Evolutionary conservation across 2,888 invertebrate genomes (phyloP).

Genomic region (Coenonympha arcania): DNA sequence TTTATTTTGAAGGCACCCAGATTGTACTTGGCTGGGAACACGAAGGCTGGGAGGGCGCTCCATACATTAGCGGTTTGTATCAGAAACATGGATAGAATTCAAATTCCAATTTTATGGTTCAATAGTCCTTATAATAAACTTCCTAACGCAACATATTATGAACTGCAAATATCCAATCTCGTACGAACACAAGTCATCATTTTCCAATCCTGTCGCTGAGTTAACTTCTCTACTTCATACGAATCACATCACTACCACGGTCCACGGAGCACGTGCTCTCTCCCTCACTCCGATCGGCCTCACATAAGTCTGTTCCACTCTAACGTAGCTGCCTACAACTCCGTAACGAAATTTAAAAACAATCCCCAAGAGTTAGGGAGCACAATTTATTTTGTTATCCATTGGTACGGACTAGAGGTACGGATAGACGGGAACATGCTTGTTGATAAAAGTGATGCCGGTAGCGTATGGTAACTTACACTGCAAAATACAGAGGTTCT

Average conservation of each 20-base stretch:
- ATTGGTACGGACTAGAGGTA: conserved; percentile 24
- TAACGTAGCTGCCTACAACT: conserved; percentile 29
- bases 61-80: no score
- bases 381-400: conserved; percentile 37
- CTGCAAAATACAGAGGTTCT: no score
- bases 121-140: no score
- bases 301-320: conserved; percentile 29
- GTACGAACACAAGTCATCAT: background rate
- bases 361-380: conserved; percentile 36
- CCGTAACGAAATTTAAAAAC: conserved; percentile 67
- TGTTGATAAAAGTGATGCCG: background rate
- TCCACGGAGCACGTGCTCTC: background rate
- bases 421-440: background rate
- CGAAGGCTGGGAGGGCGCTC: no score
- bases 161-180: background rate
- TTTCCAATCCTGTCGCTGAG: background rate
- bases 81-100: no score
- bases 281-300: background rate
- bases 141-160: no score
- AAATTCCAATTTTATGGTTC: no score
- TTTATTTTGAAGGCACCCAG: no score
- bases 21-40: no score
- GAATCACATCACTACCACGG: background rate
- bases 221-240: background rate
- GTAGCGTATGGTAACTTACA: no score